Evolutionary conservation across 2,113 vertebrate genomes (phyloP).

Genomic region (Cranoglanis bouderius): DNA sequence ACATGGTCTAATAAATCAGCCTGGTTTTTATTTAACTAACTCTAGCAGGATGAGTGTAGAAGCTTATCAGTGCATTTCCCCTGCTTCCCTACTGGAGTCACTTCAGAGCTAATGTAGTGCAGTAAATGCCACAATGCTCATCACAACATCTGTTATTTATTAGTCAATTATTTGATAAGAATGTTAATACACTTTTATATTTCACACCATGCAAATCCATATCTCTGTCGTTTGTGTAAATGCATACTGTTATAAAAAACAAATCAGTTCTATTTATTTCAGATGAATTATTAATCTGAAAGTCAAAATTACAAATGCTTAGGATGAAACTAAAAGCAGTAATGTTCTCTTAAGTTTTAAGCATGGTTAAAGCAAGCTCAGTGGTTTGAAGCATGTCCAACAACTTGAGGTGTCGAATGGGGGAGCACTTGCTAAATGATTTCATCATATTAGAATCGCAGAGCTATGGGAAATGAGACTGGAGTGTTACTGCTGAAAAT

Average conservation of each 20-base stretch:
- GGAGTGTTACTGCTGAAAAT: conserved; percentile 74
- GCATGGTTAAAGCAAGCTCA: neutral
- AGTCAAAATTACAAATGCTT: neutral
- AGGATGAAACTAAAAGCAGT: neutral
- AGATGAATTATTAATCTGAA: conserved; percentile 3
- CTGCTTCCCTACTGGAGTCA: conserved; percentile 23
- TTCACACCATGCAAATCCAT: conserved; percentile 39
- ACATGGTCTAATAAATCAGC: conserved; percentile 42
- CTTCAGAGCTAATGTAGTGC: conserved; percentile 27
- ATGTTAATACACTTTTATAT: conserved; percentile 60
- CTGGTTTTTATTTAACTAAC: conserved; percentile 47
- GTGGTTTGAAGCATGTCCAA: conserved; percentile 14
- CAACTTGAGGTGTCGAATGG: conserved; percentile 16
- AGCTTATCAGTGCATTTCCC: conserved; percentile 64
- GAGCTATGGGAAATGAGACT: conserved; percentile 69
- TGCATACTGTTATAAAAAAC: neutral
- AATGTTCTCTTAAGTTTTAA: conserved; percentile 4
- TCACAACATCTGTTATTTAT: conserved; percentile 83
- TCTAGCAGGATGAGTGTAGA: conserved; percentile 38
- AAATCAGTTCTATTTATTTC: neutral
- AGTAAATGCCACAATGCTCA: conserved; percentile 71
- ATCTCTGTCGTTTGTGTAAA: conserved; percentile 27
- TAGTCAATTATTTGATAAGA: conserved; percentile 82
- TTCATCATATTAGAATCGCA: conserved; percentile 75
- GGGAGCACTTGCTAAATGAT: conserved; percentile 75